Percentiles rank a stretch among this genome's conserved stretches.
phyloP scores from a whole-genome alignment of 35 echinoderm and acorn worm species.

The Eucidaris tribuloides region DNA sequence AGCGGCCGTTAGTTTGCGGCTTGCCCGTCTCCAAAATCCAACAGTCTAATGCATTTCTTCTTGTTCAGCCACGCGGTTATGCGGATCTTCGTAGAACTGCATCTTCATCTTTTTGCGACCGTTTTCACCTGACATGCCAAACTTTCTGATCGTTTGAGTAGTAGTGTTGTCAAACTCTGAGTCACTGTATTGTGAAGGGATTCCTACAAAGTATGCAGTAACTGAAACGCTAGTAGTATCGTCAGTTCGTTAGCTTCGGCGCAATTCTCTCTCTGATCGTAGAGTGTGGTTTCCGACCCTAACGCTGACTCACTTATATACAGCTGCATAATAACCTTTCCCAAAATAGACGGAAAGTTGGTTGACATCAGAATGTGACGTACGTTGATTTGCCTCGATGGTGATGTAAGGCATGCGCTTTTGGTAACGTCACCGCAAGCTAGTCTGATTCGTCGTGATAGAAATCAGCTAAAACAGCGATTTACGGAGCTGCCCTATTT shows the following conservation, averaged over 20 bases:
- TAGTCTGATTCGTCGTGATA: too few species aligned
- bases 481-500: too few species aligned
- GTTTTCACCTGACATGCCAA: constrained; percentile 40
- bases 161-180: constrained; percentile 54
- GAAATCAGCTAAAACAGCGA: too few species aligned
- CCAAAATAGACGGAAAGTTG: constrained; percentile 81
- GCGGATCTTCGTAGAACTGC: constrained; percentile 95
- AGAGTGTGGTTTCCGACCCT: constrained; percentile 50
- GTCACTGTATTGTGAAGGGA: constrained; percentile 63
- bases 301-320: constrained; percentile 95
- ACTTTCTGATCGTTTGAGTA: constrained; percentile 10
- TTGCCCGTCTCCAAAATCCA: constrained; percentile 62
- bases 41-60: constrained; percentile 95
- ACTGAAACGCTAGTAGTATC: neutral
- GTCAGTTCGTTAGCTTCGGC: neutral
- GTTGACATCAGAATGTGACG: constrained; percentile 64
- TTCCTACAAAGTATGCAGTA: too few species aligned
- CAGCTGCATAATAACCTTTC: constrained; percentile 92
- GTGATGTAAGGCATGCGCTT: constrained; percentile 69
- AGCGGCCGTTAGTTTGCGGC: constrained; percentile 50
- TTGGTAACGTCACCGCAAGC: too few species aligned
- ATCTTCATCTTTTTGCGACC: constrained; percentile 80
- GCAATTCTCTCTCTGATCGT: constrained; percentile 7
- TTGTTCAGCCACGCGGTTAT: constrained; percentile 81
- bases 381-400: constrained; percentile 65